Conservation (phyloP, 2,797 vertebrate genomes). For the Geotrypetes seraphini region DNA sequence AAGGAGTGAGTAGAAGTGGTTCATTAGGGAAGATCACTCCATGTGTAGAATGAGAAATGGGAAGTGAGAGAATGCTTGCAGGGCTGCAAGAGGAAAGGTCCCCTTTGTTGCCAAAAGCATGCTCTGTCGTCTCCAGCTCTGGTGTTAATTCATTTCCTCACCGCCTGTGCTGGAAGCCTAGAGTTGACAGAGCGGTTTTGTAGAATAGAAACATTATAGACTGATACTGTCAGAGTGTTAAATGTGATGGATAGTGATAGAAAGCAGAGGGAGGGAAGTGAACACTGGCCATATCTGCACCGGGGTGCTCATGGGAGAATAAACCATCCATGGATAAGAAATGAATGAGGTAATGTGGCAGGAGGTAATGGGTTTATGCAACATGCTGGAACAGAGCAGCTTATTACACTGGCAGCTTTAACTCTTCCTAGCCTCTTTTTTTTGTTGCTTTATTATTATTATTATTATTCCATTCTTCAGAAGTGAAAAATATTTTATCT, state of each 20-base stretch:
- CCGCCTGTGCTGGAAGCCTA: constrained; percentile 84
- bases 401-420: constrained; percentile 64
- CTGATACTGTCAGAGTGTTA: constrained; percentile 99
- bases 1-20: too few relatives aligned
- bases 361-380: constrained; percentile 91
- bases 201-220: constrained; percentile 99
- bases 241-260: constrained; percentile 97
- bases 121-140: constrained; percentile 59
- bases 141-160: constrained; percentile 96
- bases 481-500: too few relatives aligned
- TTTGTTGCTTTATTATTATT: too few relatives aligned
- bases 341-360: constrained; percentile 87
- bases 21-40: too few relatives aligned
- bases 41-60: too few relatives aligned
- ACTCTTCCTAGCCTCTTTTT: constrained; percentile 43
- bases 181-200: constrained; percentile 98
- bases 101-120: constrained; percentile 5
- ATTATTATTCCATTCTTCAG: too few relatives aligned
- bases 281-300: constrained; percentile 76
- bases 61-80: too few relatives aligned
- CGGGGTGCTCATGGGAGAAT: constrained; percentile 88
- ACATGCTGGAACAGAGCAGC: constrained; percentile 71
- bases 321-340: constrained; percentile 88
- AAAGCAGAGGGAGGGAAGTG: constrained; percentile 67
- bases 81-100: not conserved